Percentiles rank a stretch among this genome's conserved stretches.
These are phyloP conservation scores for Pachyrhynchus sulphureomaculatus DNA, from an alignment of 1,140 invertebrate species.

Conservation along the genomic window DNA sequence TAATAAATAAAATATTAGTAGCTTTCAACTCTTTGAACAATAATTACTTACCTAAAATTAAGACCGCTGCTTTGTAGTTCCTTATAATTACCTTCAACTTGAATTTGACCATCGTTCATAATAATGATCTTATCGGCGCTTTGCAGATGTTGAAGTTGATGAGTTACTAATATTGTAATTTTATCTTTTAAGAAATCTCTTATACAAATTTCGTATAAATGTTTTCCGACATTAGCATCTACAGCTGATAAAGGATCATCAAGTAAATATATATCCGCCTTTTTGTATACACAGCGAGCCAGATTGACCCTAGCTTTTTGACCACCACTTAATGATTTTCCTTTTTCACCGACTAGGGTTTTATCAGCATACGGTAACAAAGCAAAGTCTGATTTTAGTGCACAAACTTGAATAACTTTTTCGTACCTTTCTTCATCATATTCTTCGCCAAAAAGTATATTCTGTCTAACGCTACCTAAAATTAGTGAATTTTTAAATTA, in stretches of 20 bases:
- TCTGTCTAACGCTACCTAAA: conserved; percentile 55
- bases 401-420: conserved; percentile 63
- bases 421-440: conserved; percentile 59
- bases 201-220: conserved; percentile 64
- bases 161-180: conserved; percentile 72
- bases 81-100: conserved; percentile 51
- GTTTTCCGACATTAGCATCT: conserved; percentile 62
- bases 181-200: conserved; percentile 61
- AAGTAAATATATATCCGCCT: conserved; percentile 68
- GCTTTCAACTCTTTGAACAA: too few species aligned
- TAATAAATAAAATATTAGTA: too few species aligned
- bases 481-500: too few species aligned
- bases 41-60: conserved; percentile 44
- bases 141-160: conserved; percentile 72
- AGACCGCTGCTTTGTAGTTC: conserved; percentile 51
- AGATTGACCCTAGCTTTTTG: conserved; percentile 79
- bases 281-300: conserved; percentile 59
- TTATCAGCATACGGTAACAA: conserved; percentile 62
- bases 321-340: conserved; percentile 71
- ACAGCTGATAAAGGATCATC: conserved; percentile 72
- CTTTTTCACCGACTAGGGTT: conserved; percentile 65
- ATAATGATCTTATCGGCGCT: conserved; percentile 59
- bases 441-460: conserved; percentile 64
- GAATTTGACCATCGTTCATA: conserved; percentile 51
- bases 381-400: conserved; percentile 69